Percentiles rank a stretch among this genome's conserved stretches.
Evolutionary conservation across 2,797 vertebrate genomes (phyloP).

Genomic region (Thamnophis elegans): DNA sequence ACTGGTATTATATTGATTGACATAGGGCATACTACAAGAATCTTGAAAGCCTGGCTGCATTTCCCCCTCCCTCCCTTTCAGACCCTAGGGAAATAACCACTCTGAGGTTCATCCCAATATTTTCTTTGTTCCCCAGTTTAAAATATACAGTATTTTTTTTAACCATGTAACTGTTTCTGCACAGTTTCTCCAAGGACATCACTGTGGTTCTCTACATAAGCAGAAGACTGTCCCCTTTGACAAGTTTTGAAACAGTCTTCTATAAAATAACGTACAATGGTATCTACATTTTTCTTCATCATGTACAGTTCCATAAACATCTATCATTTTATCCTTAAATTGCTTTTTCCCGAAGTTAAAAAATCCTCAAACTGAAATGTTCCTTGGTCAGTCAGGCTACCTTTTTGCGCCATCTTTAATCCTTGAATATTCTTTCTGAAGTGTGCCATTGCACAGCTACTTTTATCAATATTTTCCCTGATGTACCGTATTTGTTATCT

Average conservation of each 20-base stretch:
- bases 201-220: not conserved
- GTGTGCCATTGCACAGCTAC: not conserved
- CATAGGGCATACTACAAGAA: not conserved
- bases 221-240: not conserved
- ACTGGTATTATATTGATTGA: not conserved
- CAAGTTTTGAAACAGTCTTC: not conserved
- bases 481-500: not conserved
- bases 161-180: not conserved
- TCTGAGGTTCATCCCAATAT: not conserved
- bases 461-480: not conserved
- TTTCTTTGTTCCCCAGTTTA: not conserved
- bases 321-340: not conserved
- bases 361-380: not conserved
- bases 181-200: not conserved
- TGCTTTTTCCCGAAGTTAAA: not conserved
- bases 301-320: not conserved
- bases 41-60: not conserved
- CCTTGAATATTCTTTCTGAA: not conserved
- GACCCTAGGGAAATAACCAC: not conserved
- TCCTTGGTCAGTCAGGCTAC: not conserved
- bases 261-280: not conserved
- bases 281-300: not conserved
- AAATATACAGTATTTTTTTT: not conserved
- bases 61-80: not conserved
- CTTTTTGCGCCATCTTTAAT: not conserved